Evolutionary conservation across 2,113 vertebrate genomes (phyloP), one percentile per base, ranked within the genome.

Genomic region (Aramus guarauna): DNA sequence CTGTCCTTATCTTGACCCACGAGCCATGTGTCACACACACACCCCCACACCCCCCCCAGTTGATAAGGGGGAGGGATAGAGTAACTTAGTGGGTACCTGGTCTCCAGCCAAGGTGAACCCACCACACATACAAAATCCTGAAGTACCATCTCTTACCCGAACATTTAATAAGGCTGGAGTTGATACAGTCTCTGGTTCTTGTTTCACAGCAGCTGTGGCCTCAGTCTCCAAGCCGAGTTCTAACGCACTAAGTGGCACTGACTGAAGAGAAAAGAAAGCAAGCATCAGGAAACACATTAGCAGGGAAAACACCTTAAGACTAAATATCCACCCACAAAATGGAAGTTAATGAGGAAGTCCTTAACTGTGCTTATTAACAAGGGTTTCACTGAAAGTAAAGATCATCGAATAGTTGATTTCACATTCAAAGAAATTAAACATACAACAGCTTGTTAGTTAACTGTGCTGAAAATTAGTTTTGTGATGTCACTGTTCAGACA

Each of bases 181-280:
- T 50, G 98, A 98, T 45, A 98, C 96, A 95, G 98, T 89, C 94
- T 98, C 97, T 91, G 98, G 96, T 27, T 98, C 98, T 91, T 97
- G 97, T 85, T 98, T 98, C 81, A 98, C 94, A 92, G 98, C 97
- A 97, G 97, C 94, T 92, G 98, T 89, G 92, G 98, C 96, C 95
- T 99, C 99, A 75, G 97, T 94, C 94, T 99, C 99, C 96, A 98
- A 96, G 60, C 98, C 98, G 83, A 98, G 97, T 90, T 99, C 99
- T 98, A 99, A 98, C 0, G 98, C 98, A 97, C 97, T 98, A 94
- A 99, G 98, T 29, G 99, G 98, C 78, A 99, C 97, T 67, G 99
- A 99, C 99, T 99, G 91, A 52, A 97, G 32, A 94, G 74, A 45
- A 95, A 85, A 87, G 92, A 85, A 53, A 96, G 50, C 8, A 79